A percentile compares a stretch with the other conserved stretches of the same genome.
Conservation (phyloP, 2,888 invertebrate genomes). For the Drosophila histrio region DNA sequence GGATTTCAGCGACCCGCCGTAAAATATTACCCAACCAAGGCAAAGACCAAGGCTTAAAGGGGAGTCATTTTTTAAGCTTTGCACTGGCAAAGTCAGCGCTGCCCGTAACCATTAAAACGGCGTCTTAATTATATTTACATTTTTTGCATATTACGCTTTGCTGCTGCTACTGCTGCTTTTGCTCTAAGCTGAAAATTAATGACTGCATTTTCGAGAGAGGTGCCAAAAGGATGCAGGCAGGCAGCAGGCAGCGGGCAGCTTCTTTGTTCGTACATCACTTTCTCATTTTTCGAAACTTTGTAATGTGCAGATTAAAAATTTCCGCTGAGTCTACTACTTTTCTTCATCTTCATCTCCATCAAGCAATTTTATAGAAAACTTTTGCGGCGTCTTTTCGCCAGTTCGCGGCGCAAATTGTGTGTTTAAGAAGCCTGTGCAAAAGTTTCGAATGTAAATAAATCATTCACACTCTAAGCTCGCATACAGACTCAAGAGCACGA, state of each 20-base stretch:
- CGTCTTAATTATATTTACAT: conserved; percentile 65
- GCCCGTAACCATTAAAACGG: conserved; percentile 30
- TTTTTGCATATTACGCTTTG: conserved; percentile 51
- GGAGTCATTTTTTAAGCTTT: conserved; percentile 60
- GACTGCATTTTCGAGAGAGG: conserved; percentile 67
- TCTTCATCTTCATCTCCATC: neutral
- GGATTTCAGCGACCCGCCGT: conserved; percentile 28
- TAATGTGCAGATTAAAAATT: conserved; percentile 74
- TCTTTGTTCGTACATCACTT: conserved; percentile 48
- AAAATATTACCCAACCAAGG: conserved; percentile 37
- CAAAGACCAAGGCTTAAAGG: conserved; percentile 28
- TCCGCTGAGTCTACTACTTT: conserved; percentile 66
- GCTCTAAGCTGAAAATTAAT: conserved; percentile 73
- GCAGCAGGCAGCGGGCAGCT: conserved; percentile 1
- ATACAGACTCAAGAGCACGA: conserved; percentile 24
- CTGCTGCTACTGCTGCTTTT: conserved; percentile 13
- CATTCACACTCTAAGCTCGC: conserved; percentile 60
- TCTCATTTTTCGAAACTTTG: conserved; percentile 57
- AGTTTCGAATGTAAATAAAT: conserved; percentile 73
- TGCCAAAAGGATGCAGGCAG: conserved; percentile 40
- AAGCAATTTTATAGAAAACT: conserved; percentile 43
- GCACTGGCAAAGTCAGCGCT: conserved; percentile 31
- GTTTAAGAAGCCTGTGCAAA: conserved; percentile 51
- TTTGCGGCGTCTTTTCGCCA: conserved; percentile 33
- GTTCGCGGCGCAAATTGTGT: conserved; percentile 36